These are phyloP conservation scores for Pseudomugil tenellus DNA, from an alignment of 2,797 vertebrate genomes.

Conservation along the genomic window DNA sequence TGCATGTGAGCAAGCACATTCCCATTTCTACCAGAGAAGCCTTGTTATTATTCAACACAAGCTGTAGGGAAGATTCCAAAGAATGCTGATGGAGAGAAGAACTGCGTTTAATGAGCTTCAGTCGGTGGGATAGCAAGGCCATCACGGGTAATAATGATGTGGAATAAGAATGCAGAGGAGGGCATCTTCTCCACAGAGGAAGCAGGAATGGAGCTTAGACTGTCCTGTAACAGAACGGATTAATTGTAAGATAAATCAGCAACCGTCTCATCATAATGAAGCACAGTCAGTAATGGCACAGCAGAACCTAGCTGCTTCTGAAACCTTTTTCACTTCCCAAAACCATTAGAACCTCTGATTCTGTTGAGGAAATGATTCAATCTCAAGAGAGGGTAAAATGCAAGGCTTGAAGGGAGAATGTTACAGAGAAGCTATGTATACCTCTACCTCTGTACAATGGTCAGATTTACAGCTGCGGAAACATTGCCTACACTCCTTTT, in stretches of 20 bases:
- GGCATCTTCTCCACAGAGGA: slow-evolving; percentile 23
- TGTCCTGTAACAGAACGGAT: slow-evolving; percentile 42
- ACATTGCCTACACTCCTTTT: slow-evolving; percentile 41
- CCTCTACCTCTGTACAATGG: slow-evolving; percentile 32
- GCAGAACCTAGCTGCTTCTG: not conserved
- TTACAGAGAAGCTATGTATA: slow-evolving; percentile 18
- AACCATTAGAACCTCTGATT: too few relatives aligned
- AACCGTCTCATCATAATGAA: slow-evolving; percentile 11
- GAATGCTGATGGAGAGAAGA: slow-evolving; percentile 32
- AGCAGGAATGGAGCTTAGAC: slow-evolving; percentile 25
- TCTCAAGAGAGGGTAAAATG: slow-evolving; percentile 4
- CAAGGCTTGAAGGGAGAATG: not conserved
- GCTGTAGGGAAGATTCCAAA: slow-evolving; percentile 43
- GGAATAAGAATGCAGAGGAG: slow-evolving; percentile 50
- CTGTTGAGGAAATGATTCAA: not conserved
- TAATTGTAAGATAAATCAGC: slow-evolving; percentile 41
- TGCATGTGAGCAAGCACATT: slow-evolving; percentile 11
- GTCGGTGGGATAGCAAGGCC: slow-evolving; percentile 45
- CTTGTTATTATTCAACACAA: slow-evolving; percentile 60
- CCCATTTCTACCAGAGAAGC: slow-evolving; percentile 41
- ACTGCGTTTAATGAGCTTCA: slow-evolving; percentile 68
- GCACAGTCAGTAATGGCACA: slow-evolving; percentile 9
- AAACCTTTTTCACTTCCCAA: not conserved
- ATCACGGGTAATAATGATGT: slow-evolving; percentile 59
- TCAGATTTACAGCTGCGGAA: slow-evolving; percentile 37